Conservation (phyloP, 2,113 vertebrate genomes). For the Mixornis gularis region DNA sequence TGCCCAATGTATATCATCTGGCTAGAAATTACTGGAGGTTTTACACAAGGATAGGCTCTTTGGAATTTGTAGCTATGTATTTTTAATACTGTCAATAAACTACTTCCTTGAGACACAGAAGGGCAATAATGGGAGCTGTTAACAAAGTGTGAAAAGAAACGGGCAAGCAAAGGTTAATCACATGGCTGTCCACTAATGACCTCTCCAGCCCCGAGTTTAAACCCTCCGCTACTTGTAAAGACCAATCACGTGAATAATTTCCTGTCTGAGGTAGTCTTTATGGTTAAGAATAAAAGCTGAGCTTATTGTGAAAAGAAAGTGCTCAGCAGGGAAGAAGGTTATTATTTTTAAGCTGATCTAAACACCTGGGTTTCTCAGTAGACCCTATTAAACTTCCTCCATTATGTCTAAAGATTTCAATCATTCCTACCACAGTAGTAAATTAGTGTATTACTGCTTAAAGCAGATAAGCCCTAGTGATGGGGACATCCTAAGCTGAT, state of each 20-base stretch:
- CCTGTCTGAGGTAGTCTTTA: constrained; percentile 85
- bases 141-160: constrained; percentile 85
- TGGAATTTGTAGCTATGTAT: constrained; percentile 73
- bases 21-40: constrained; percentile 24
- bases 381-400: constrained; percentile 79
- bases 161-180: constrained; percentile 85
- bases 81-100: constrained; percentile 85
- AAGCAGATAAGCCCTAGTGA: constrained; percentile 52
- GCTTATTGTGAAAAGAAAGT: constrained; percentile 79
- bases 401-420: constrained; percentile 83
- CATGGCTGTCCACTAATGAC: constrained; percentile 82
- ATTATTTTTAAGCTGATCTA: constrained; percentile 88
- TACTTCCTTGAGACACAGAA: constrained; percentile 73
- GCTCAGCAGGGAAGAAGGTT: constrained; percentile 78
- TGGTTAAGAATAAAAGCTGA: constrained; percentile 80
- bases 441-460: constrained; percentile 69
- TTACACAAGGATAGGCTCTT: constrained; percentile 44
- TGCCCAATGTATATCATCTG: neutral
- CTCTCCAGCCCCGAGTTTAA: constrained; percentile 78
- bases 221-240: constrained; percentile 82
- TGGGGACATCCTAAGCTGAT: constrained; percentile 36
- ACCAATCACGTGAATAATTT: constrained; percentile 89
- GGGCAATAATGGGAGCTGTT: constrained; percentile 78
- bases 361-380: constrained; percentile 83
- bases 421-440: constrained; percentile 72